These are phyloP conservation scores for Serinus canaria DNA, from an alignment of 2,113 vertebrate species.

Conservation along the genomic window DNA sequence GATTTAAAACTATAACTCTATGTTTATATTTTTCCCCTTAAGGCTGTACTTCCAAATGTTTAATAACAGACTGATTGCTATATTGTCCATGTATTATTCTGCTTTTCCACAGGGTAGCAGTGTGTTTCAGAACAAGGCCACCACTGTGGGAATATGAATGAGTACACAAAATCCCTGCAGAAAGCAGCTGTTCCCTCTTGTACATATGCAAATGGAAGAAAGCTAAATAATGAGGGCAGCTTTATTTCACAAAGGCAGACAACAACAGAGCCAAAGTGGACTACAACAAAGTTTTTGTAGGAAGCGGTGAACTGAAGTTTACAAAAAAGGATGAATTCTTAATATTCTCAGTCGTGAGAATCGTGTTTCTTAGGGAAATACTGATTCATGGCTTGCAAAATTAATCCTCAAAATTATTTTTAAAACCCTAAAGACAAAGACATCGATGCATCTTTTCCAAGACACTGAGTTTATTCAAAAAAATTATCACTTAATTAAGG, in stretches of 20 bases:
- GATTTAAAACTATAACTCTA: neutral
- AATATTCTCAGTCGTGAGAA: neutral
- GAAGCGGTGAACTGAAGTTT: constrained; percentile 10
- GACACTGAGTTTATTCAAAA: constrained; percentile 22
- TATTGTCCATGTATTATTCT: constrained; percentile 55
- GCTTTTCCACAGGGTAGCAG: constrained; percentile 70
- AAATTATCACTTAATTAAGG: constrained; percentile 25
- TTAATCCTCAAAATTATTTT: constrained; percentile 11
- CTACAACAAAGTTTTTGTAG: constrained; percentile 39
- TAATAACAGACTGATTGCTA: neutral
- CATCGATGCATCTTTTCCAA: neutral
- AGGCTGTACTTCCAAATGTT: neutral
- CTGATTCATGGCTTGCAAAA: neutral
- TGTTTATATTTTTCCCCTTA: neutral
- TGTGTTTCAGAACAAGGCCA: constrained; percentile 67
- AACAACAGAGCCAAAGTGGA: constrained; percentile 17
- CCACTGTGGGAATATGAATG: constrained; percentile 56
- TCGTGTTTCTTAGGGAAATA: neutral
- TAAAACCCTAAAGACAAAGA: neutral
- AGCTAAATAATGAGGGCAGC: constrained; percentile 42
- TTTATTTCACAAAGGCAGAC: constrained; percentile 33
- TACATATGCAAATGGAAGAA: constrained; percentile 48
- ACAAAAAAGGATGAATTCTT: neutral
- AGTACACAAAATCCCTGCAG: constrained; percentile 53
- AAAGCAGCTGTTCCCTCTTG: constrained; percentile 64